Percentiles rank a stretch among this genome's conserved stretches.
These are phyloP conservation scores for Poecilia wingei DNA, from an alignment of 2,797 vertebrate genomes.

Conservation along the genomic window DNA sequence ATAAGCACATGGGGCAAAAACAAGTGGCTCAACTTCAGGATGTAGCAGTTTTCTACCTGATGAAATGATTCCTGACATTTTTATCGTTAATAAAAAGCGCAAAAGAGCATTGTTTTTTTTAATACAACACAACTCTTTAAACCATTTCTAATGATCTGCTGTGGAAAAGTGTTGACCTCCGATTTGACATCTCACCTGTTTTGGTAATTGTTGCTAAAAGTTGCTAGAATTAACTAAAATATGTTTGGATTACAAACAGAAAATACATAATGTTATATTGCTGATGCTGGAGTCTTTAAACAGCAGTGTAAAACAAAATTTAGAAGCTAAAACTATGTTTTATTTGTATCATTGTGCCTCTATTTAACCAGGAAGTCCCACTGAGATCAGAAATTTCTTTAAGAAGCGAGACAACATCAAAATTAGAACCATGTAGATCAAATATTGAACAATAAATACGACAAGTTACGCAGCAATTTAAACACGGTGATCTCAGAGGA, in stretches of 20 bases:
- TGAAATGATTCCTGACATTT: conserved; percentile 23
- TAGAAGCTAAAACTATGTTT: background rate
- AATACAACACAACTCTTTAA: conserved; percentile 28
- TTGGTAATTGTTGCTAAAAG: background rate
- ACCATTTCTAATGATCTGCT: conserved; percentile 39
- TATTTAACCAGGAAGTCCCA: background rate
- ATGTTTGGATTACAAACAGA: background rate
- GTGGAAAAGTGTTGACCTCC: conserved; percentile 53
- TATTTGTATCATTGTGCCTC: background rate
- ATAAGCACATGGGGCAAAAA: conserved; percentile 22
- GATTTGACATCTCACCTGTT: conserved; percentile 36
- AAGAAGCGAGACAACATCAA: background rate
- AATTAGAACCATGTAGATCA: background rate
- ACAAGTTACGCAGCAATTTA: background rate
- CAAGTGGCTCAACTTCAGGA: conserved; percentile 3
- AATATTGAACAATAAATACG: background rate
- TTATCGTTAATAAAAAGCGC: conserved; percentile 33
- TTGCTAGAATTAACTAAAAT: background rate
- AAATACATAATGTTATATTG: background rate
- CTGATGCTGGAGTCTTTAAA: background rate
- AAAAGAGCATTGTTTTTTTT: conserved; percentile 69
- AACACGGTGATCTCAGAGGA: background rate
- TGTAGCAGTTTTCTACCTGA: background rate
- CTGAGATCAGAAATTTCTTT: background rate
- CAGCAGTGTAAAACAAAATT: background rate